These are phyloP conservation scores for Procambarus clarkii DNA, from an alignment of 1,140 invertebrate species.

Conservation along the genomic window DNA sequence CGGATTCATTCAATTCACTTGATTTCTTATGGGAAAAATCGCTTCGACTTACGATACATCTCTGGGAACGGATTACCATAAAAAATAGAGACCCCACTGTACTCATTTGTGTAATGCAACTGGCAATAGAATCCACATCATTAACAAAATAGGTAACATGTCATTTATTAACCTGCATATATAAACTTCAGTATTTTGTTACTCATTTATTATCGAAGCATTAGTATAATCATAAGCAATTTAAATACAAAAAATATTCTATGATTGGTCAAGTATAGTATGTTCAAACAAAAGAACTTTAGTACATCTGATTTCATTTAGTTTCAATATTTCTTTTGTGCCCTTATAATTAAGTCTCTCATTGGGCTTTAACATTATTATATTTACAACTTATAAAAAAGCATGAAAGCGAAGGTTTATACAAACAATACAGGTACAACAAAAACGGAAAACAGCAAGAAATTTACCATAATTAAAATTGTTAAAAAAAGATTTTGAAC, in stretches of 20 bases:
- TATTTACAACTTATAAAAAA: constrained; percentile 70
- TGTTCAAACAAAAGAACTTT: constrained; percentile 64
- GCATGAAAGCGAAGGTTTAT: constrained; percentile 63
- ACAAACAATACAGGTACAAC: constrained; percentile 69
- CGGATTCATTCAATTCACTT: no score
- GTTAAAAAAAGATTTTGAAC: constrained; percentile 14
- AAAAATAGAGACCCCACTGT: no score
- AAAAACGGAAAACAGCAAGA: constrained; percentile 18
- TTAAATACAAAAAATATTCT: constrained; percentile 71
- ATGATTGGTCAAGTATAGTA: constrained; percentile 60
- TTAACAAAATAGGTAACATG: no score
- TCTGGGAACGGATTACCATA: no score
- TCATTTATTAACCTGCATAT: neutral
- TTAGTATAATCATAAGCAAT: constrained; percentile 67
- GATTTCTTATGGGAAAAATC: no score
- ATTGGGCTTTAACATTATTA: constrained; percentile 53
- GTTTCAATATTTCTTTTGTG: constrained; percentile 49
- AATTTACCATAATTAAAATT: constrained; percentile 39
- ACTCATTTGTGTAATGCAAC: no score
- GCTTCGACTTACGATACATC: no score
- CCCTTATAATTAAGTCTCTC: constrained; percentile 52
- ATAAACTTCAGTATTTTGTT: constrained; percentile 46
- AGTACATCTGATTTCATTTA: constrained; percentile 62
- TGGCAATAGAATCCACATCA: no score
- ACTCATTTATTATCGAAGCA: constrained; percentile 70